A percentile compares a stretch with the other conserved stretches of the same genome.
Evolutionary conservation across 2,113 vertebrate species (phyloP).

Genomic region (Nerophis lumbriciformis): DNA sequence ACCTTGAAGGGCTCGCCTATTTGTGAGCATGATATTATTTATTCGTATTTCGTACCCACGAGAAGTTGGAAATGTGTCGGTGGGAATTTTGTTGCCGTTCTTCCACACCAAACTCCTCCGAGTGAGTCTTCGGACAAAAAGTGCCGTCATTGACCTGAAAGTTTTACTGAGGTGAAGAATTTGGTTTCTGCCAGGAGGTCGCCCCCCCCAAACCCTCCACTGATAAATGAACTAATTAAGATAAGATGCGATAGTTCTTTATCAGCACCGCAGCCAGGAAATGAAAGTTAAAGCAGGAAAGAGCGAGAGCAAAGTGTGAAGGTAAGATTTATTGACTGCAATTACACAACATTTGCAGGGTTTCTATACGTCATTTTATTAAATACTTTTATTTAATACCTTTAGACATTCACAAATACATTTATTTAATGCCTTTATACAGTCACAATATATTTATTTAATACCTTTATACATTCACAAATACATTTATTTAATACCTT

Average conservation of each 20-base stretch:
- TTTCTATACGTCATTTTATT: no score
- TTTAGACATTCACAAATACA: no score
- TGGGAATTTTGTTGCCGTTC: no score
- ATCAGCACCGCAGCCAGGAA: not conserved
- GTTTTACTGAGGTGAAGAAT: not conserved
- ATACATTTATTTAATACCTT: no score
- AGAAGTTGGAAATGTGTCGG: no score
- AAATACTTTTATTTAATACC: no score
- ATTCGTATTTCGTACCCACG: no score
- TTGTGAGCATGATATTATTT: not conserved
- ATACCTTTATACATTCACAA: no score
- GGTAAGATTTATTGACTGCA: not conserved
- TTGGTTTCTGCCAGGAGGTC: not conserved
- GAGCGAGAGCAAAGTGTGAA: not conserved
- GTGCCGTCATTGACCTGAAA: not conserved
- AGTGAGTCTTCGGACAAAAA: no score
- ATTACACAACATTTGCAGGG: not conserved
- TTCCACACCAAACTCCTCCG: no score
- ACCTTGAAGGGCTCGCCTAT: not conserved
- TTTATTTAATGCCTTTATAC: no score
- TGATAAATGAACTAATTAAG: constrained; percentile 8
- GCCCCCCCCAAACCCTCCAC: not conserved
- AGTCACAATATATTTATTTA: no score
- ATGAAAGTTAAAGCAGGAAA: constrained; percentile 1
- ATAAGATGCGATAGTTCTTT: constrained; percentile 2